Evolutionary conservation across 2,113 vertebrate species (phyloP).

Genomic region (Atlantisia rogersi): DNA sequence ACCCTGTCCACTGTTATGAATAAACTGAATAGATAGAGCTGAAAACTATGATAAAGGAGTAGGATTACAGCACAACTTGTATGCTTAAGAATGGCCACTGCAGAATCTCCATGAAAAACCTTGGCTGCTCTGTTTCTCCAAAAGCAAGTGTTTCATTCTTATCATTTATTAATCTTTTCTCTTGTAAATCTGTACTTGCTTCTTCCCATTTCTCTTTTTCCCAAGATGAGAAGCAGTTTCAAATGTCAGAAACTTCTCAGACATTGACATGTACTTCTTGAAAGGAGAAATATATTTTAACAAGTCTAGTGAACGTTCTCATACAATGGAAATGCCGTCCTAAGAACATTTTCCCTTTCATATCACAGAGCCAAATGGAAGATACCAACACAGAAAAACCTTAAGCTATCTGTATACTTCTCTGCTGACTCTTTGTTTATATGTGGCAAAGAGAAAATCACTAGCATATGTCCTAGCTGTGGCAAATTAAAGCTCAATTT

Average conservation of each 20-base stretch:
- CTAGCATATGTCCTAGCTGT: constrained; percentile 48
- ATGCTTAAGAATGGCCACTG: background rate
- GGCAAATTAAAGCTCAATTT: constrained; percentile 59
- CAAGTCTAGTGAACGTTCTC: background rate
- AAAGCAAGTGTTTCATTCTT: background rate
- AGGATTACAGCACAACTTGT: background rate
- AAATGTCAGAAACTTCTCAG: background rate
- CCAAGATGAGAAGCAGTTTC: background rate
- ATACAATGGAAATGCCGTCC: background rate
- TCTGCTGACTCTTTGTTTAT: constrained; percentile 43
- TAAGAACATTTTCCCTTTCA: constrained; percentile 8
- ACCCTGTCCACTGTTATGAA: background rate
- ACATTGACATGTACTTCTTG: background rate
- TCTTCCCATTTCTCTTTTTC: background rate
- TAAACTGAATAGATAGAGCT: background rate
- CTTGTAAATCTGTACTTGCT: background rate
- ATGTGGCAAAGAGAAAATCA: constrained; percentile 45
- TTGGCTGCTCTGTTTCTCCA: background rate
- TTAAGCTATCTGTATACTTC: background rate
- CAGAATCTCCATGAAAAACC: background rate
- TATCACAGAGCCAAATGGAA: constrained; percentile 7
- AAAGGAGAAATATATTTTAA: background rate
- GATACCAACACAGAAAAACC: background rate
- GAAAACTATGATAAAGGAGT: background rate
- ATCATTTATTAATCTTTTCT: background rate